phyloP scores from a whole-genome alignment of 1,140 invertebrate genomes.

The Tribolium castaneum region DNA sequence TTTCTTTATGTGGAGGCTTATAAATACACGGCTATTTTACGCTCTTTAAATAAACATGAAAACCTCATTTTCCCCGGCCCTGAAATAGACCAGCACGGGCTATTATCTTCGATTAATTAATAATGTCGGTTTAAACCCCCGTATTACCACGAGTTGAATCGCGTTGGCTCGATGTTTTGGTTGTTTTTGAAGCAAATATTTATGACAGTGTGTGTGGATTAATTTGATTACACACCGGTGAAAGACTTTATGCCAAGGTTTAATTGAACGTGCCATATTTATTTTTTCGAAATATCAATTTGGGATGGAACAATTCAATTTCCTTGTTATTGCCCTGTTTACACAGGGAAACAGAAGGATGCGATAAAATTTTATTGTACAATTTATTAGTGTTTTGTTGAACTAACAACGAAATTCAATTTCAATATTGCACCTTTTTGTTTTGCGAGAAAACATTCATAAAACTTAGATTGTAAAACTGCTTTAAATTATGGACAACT shows the following conservation, averaged over 20 bases:
- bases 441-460: neutral
- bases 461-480: neutral
- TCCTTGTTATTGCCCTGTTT: neutral
- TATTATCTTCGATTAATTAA: slow-evolving; percentile 5
- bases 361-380: neutral
- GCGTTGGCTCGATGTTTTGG: neutral
- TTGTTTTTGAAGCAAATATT: slow-evolving; percentile 13
- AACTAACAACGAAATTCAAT: neutral
- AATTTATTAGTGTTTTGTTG: neutral
- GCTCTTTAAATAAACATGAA: slow-evolving; percentile 32
- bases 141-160: neutral
- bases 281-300: neutral
- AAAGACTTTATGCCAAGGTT: neutral
- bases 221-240: neutral
- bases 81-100: neutral
- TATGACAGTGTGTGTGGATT: neutral
- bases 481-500: too few relatives aligned
- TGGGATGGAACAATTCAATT: neutral
- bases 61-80: slow-evolving; percentile 10
- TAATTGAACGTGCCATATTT: neutral
- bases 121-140: neutral
- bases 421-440: neutral
- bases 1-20: slow-evolving; percentile 19
- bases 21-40: slow-evolving; percentile 25
- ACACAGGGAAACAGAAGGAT: neutral